Base-by-base conservation (phyloP, 2,888 invertebrate species). In the Pseudolycoriella hygida region DNA sequence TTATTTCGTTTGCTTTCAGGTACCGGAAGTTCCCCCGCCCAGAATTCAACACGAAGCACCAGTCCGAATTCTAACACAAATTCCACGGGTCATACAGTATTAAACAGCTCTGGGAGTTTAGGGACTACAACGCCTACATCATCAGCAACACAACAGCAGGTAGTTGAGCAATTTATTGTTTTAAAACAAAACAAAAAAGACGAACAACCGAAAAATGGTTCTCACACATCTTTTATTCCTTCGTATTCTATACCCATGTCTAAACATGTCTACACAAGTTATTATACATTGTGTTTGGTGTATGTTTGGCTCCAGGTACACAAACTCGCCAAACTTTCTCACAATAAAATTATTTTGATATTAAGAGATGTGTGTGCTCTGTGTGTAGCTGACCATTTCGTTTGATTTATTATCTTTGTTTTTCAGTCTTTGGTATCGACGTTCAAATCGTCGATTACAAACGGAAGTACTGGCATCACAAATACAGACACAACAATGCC, bases 401-500 rank as follows among this genome's bases (percentile, higher is more conserved):
- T 25, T 25, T 25, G 25, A 25, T 25, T 25, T 25, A 25, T 25
- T 8, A 25, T 40, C 40, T 44, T 18, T 17, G 40, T 40, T 31
- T 48, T 44, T 18, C 50, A 66, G 64, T 60, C 64, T 54, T 61
- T 62, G 54, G 60, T 64, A 55, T 58, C 61, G 52, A 64, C 65
- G 52, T 66, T 65, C 53, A 66, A 66, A 54, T 58, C 62, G 53
- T 59, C 63, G 53, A 56, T 61, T 56, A 55, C 61, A 49, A 66
- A 64, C 64, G 64, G 63, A 55, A 62, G 60, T 60, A 41, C 38
- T 41, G 45, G 46, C 34, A 42, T 43, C 30, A 32, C 41, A 14
- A 61, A 63, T 57, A 60, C 17, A 17, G 37, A 40, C 57, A 63
- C 57, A 56, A 65, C 49, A 52, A 77, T 81, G 80, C 80, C 80